A percentile compares a stretch with the other conserved stretches of the same genome.
Evolutionary conservation across 2,113 vertebrate species (phyloP).

Genomic region (Gallinago paraguaiae): DNA sequence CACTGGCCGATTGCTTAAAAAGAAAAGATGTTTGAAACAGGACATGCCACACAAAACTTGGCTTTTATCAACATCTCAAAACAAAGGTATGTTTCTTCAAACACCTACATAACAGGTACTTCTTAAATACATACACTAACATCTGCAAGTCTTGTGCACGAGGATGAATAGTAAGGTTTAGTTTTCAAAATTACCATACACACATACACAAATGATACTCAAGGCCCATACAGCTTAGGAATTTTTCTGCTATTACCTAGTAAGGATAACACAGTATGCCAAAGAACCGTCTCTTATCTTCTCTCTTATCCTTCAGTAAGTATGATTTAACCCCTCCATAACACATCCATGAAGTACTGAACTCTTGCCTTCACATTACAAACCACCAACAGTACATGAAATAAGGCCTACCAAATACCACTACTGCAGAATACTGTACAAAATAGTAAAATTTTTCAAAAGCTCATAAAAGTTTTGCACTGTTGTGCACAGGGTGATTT

Average conservation of each 20-base stretch:
- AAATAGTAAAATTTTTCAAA: background rate
- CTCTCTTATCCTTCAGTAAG: background rate
- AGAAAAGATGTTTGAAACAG: background rate
- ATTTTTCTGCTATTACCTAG: background rate
- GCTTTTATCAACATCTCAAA: background rate
- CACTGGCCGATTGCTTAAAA: constrained; percentile 85
- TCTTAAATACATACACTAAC: background rate
- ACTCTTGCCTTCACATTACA: background rate
- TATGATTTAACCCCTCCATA: background rate
- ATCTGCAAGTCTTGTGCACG: background rate
- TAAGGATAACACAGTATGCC: background rate
- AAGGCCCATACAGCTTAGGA: background rate
- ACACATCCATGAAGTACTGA: background rate
- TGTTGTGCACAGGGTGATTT: background rate
- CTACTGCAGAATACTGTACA: background rate
- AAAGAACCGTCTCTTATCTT: background rate
- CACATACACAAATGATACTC: background rate
- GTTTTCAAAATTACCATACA: background rate
- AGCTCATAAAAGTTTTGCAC: background rate
- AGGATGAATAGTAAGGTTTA: background rate
- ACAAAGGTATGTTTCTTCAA: background rate
- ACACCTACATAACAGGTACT: background rate
- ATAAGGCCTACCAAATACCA: background rate
- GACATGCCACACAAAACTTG: background rate
- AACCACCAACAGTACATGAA: background rate